Conservation (phyloP, 2,797 vertebrate species). For the Gadopsis bispinosus region DNA sequence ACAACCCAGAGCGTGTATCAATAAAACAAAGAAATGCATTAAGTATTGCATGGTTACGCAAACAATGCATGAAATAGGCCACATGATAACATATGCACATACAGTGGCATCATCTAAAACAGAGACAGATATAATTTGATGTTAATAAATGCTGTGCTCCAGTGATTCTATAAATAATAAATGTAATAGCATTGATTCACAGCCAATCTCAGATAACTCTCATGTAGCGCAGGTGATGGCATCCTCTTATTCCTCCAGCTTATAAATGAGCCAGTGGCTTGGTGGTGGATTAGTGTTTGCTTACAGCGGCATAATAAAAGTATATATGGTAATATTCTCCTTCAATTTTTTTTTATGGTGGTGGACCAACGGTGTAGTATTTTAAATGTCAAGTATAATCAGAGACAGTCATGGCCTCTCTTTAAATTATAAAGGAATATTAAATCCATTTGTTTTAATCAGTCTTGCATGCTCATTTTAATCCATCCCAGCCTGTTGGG, state of each 20-base stretch:
- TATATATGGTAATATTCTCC: conserved; percentile 53
- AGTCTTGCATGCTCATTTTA: conserved; percentile 62
- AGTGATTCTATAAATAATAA: conserved; percentile 66
- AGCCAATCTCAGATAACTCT: conserved; percentile 43
- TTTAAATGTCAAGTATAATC: conserved; percentile 62
- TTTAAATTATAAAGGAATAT: conserved; percentile 47
- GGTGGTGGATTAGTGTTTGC: conserved; percentile 67
- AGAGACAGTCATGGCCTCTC: conserved; percentile 23
- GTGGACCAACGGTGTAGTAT: conserved; percentile 29
- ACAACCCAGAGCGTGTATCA: conserved; percentile 32
- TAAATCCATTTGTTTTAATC: conserved; percentile 33
- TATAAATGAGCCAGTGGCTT: conserved; percentile 57
- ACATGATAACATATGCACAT: conserved; percentile 32
- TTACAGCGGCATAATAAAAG: conserved; percentile 58
- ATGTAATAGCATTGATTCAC: conserved; percentile 60
- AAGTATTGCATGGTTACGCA: conserved; percentile 31
- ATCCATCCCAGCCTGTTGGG: conserved; percentile 65
- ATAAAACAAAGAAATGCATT: conserved; percentile 50
- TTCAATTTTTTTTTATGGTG: conserved; percentile 54
- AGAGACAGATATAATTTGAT: conserved; percentile 28
- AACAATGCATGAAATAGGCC: conserved; percentile 16
- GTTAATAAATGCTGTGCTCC: conserved; percentile 55
- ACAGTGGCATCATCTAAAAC: conserved; percentile 24
- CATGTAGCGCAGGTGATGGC: conserved; percentile 55
- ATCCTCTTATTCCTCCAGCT: conserved; percentile 46